A percentile compares a stretch with the other conserved stretches of the same genome.
phyloP scores from a whole-genome alignment of 1,140 invertebrate species.

The Ridgeia piscesae region DNA sequence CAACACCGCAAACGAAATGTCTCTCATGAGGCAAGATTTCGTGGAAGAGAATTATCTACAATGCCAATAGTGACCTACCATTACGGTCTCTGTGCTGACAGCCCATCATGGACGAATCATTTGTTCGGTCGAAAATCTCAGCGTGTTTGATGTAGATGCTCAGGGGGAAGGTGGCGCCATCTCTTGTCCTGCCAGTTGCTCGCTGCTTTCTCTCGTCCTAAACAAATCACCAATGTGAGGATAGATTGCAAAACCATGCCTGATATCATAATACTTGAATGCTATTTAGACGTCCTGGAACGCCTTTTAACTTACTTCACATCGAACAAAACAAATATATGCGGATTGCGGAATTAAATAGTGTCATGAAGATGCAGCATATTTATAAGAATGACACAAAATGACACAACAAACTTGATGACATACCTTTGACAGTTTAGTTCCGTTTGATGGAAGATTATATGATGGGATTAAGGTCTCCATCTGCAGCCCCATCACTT shows the following conservation, averaged over 20 bases:
- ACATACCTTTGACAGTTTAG: slow-evolving; percentile 39
- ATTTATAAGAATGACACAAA: too few species aligned
- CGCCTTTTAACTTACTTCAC: too few species aligned
- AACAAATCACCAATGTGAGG: not conserved
- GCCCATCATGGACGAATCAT: not conserved
- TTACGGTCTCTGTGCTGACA: not conserved
- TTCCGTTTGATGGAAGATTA: slow-evolving; percentile 36
- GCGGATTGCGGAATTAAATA: too few species aligned
- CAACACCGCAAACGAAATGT: too few species aligned
- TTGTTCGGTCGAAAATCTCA: not conserved
- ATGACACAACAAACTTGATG: not conserved
- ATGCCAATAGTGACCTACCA: not conserved
- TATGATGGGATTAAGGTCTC: slow-evolving; percentile 48
- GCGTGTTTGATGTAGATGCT: slow-evolving; percentile 61
- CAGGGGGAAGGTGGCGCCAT: slow-evolving; percentile 66
- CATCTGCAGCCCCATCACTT: slow-evolving; percentile 44
- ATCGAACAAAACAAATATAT: too few species aligned
- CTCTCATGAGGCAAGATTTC: not conserved
- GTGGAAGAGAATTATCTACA: not conserved
- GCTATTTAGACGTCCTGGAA: too few species aligned
- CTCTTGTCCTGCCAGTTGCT: slow-evolving; percentile 66
- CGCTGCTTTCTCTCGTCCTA: slow-evolving; percentile 64
- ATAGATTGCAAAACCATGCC: too few species aligned
- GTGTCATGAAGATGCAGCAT: too few species aligned
- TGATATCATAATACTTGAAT: too few species aligned